These are phyloP conservation scores for Speoplatyrhinus poulsoni DNA, from an alignment of 2,113 vertebrate genomes.

Conservation along the genomic window DNA sequence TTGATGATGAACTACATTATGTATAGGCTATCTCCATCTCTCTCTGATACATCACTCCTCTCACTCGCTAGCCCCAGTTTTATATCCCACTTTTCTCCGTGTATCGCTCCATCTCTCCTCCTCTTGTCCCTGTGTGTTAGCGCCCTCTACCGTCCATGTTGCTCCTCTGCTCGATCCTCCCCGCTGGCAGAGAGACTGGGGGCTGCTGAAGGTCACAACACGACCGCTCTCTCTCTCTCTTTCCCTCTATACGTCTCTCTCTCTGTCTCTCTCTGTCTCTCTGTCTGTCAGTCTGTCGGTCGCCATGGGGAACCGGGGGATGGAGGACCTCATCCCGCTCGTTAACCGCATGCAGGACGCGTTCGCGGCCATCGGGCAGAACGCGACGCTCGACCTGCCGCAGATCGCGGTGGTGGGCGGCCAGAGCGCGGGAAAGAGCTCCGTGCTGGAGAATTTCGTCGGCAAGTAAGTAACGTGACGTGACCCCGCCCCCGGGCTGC, in stretches of 20 bases:
- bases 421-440: conserved; percentile 96
- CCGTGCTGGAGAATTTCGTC: conserved; percentile 96
- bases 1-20: too few relatives aligned
- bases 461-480: conserved; percentile 80
- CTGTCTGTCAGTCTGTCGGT: neutral
- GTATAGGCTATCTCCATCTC: too few relatives aligned
- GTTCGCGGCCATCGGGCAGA: conserved; percentile 91
- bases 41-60: too few relatives aligned
- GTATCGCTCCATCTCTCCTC: too few relatives aligned
- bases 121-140: too few relatives aligned
- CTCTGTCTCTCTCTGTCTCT: neutral
- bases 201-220: neutral
- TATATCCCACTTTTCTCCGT: too few relatives aligned
- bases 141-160: too few relatives aligned
- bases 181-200: neutral
- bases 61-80: too few relatives aligned
- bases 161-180: neutral
- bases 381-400: conserved; percentile 88
- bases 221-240: conserved; percentile 1
- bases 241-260: neutral
- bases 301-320: conserved; percentile 92
- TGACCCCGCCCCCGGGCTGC: conserved; percentile 1
- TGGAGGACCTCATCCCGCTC: conserved; percentile 95
- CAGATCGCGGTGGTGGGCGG: conserved; percentile 97
- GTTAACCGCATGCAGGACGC: conserved; percentile 93